Base-by-base conservation (phyloP, 2,113 vertebrate species). In the Helogale parvula region DNA sequence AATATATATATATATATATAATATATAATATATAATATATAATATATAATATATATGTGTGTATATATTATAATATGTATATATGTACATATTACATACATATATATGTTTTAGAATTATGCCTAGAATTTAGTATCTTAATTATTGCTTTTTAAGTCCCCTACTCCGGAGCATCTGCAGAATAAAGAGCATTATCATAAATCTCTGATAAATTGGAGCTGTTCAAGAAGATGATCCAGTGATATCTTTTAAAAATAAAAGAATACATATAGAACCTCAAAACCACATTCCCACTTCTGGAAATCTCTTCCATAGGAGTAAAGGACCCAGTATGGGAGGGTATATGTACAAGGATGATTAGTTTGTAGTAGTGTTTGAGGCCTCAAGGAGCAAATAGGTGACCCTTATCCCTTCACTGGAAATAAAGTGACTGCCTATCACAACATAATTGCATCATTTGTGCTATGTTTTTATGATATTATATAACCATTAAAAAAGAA, bases 221-320 rank as follows among this genome's bases (percentile, higher is more conserved):
- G 81, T n/a, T 81, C 76, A 47, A 50, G 57, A 57, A 77, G 45
- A 74, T 13, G 52, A 65, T 29, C 41, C 90, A 41, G 33, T 5
- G 50, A 79, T 69, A 57, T 45, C 72, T 88, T 87, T 94, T 35
- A 88, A 80, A 88, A 88, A 47, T 21, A 80, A 80, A 88, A 71
- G 31, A n/a, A 25, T n/a, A 33, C 23, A 45, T n/a, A 45, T 69
- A 60, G 41, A 52, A n/a, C 27, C 19, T 90, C 35, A 29, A 82
- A 66, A 76, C 4, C 4, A 63, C 13, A 23, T 65, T 80, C 23
- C 7, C 27, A 45, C 2, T 47, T 23, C 21, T 41, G 72, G 45
- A 52, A 52, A 65, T 93, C 33, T 77, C 52, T 86, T 52, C 27
- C 47, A 45, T 11, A 25, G 54, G 47, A 93, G 35, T 76, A 92